Base-by-base conservation (phyloP, 2,888 invertebrate species). In the Tinea semifulvella region DNA sequence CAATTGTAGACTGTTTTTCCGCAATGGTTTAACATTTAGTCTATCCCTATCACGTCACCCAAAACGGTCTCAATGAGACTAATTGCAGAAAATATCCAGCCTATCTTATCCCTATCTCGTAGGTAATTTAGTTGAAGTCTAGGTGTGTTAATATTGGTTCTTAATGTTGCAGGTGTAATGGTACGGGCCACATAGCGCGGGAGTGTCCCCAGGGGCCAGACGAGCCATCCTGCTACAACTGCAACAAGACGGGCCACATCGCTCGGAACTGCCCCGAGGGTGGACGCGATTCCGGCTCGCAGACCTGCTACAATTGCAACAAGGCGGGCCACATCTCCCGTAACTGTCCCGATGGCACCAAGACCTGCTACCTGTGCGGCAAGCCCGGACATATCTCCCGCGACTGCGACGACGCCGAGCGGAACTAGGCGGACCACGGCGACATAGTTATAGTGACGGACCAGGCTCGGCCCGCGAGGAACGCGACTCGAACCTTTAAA, bases 231-330 rank as follows among this genome's bases (percentile, higher is more conserved):
- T 96, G 96, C 85, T 96, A 96, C 87, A 96, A 92, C 80, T 96
- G 96, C 85, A 92, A 92, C 83, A 93, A 94, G 85, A 89, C 91
- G 53, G 96, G 95, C 57, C 96, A 96, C 84, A 91, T 96, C 69
- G 94, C 91, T 49, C 88, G 91, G 64, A 89, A 88, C 79, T 92
- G 91, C 81, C 91, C 91, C 46, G 91, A 91, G 72, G 86, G 85
- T 57, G 85, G 84, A 53, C 84, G 84, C 63, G 85, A 84, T 63
- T 65, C 66, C 44, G 86, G 87, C 76, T 86, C 87, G 61, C 85
- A 86, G 63, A 91, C 90, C 43, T 96, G 96, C 85, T 96, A 96
- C 87, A 95, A 93, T 81, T 96, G 96, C 86, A 92, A 92, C 83
- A 93, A 93, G 84, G 87, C 91, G 53, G 96, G 95, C 53, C 96